A percentile compares a stretch with the other conserved stretches of the same genome.
Conservation (phyloP, 2,888 invertebrate species). For the Brassicogethes aeneus region DNA sequence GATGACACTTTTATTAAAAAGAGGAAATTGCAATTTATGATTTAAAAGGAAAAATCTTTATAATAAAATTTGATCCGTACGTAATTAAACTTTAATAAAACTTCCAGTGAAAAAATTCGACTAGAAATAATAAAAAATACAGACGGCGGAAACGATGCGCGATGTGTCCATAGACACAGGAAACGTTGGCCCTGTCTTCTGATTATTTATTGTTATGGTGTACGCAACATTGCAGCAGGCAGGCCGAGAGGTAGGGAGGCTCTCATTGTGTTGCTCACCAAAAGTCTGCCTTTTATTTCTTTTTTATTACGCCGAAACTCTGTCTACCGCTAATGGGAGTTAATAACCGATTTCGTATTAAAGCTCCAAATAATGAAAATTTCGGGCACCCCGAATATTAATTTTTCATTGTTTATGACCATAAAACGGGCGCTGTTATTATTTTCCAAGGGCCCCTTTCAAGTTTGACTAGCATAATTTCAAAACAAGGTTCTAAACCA, state of each 20-base stretch:
- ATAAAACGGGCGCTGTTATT: no score
- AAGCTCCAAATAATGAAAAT: not conserved
- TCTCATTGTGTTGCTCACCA: slow-evolving; percentile 25
- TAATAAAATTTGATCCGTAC: no score
- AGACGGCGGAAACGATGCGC: not conserved
- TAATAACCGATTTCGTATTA: not conserved
- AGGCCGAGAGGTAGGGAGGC: slow-evolving; percentile 19
- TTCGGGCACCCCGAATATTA: no score
- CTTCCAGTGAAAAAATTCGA: not conserved
- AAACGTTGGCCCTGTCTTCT: slow-evolving; percentile 31
- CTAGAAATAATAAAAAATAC: not conserved
- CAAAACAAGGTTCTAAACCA: no score
- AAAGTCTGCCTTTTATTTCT: slow-evolving; percentile 24
- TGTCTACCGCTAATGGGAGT: slow-evolving; percentile 10
- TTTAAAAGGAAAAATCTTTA: no score
- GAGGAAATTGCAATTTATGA: no score
- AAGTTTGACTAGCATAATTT: no score
- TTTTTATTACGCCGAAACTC: slow-evolving; percentile 18
- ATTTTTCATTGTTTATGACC: no score
- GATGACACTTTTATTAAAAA: no score
- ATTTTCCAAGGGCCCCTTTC: no score
- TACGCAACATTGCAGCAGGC: slow-evolving; percentile 9
- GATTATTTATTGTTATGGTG: slow-evolving; percentile 38
- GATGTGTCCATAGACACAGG: slow-evolving; percentile 26
- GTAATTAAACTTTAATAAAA: slow-evolving; percentile 3